phyloP scores from a whole-genome alignment of 2,113 vertebrate species.

The Indicator maculatus region DNA sequence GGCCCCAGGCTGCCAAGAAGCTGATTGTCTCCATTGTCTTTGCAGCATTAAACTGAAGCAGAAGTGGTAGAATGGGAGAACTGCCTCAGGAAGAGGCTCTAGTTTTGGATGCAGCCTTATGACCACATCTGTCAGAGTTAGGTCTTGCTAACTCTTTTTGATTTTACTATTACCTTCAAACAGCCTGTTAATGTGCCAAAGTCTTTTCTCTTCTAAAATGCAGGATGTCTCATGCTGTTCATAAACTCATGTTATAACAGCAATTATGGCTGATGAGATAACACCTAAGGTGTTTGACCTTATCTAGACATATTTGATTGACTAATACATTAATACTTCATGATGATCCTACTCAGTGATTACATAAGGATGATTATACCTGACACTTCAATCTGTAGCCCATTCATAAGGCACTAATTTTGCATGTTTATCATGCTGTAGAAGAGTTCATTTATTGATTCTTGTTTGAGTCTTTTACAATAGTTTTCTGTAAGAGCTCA shows the following conservation, averaged over 20 bases:
- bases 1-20: background rate
- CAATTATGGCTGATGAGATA: constrained; percentile 25
- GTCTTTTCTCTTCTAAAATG: background rate
- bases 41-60: accelerated
- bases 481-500: background rate
- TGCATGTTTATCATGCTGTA: background rate
- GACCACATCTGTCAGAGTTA: background rate
- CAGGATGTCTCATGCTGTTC: constrained; percentile 17
- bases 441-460: background rate
- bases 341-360: background rate
- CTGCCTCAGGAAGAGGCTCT: background rate
- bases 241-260: background rate
- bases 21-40: background rate
- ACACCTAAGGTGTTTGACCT: constrained; percentile 52
- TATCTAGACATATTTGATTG: constrained; percentile 40
- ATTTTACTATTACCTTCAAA: background rate
- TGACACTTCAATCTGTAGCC: background rate
- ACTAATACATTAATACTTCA: constrained; percentile 47
- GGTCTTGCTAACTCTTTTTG: background rate
- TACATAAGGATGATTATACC: background rate
- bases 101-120: background rate
- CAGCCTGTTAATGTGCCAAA: background rate
- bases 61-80: background rate
- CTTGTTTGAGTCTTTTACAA: background rate
- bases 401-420: background rate